These are phyloP conservation scores for Natator depressus DNA, from an alignment of 2,113 vertebrate genomes.

Conservation along the genomic window DNA sequence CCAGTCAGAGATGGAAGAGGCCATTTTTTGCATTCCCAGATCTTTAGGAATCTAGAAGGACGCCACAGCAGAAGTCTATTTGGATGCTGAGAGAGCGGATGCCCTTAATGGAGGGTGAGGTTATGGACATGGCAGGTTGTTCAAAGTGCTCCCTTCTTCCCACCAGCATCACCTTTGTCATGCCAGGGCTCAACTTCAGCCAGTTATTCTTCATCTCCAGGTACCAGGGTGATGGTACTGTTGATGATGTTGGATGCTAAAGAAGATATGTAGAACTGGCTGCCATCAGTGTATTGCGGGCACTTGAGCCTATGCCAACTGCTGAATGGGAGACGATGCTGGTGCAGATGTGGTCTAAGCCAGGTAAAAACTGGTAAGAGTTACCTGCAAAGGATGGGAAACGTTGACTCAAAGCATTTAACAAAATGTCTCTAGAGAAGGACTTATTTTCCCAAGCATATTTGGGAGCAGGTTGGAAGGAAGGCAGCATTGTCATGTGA, in stretches of 20 bases:
- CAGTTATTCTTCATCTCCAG: neutral
- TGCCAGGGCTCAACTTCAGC: neutral
- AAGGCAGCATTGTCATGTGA: constrained; percentile 18
- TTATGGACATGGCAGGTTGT: neutral
- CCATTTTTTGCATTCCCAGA: neutral
- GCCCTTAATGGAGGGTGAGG: neutral
- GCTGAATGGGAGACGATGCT: neutral
- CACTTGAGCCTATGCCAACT: neutral
- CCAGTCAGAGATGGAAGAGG: neutral
- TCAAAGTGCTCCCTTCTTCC: neutral
- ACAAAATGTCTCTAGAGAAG: neutral
- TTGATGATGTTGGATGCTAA: neutral
- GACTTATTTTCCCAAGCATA: neutral
- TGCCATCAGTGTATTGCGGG: neutral
- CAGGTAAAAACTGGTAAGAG: neutral
- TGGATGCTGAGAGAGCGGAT: neutral
- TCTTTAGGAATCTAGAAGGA: neutral
- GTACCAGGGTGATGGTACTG: neutral
- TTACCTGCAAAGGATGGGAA: neutral
- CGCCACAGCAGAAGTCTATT: neutral
- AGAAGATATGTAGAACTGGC: neutral
- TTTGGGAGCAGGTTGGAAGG: constrained; percentile 30
- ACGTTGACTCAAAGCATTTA: neutral
- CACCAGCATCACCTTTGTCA: neutral
- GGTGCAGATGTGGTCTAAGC: neutral